Percentiles rank a stretch among this genome's conserved stretches.
phyloP scores from a whole-genome alignment of 2,797 vertebrate genomes.

The Sebastiscus albofasciatus region DNA sequence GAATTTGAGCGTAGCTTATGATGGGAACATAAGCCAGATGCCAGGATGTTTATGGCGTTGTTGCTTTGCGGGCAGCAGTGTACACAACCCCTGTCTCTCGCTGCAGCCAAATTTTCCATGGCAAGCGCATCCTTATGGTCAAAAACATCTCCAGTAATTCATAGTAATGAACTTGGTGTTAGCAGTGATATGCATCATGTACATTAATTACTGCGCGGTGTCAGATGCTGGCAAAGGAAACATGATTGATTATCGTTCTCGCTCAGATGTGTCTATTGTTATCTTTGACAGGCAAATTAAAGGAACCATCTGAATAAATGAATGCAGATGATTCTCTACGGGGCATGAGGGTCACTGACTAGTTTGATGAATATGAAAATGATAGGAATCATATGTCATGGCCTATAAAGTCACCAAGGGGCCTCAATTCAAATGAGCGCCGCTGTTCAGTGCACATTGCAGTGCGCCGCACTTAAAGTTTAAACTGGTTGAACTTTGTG shows the following conservation, averaged over 20 bases:
- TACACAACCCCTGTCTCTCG: slow-evolving; percentile 69
- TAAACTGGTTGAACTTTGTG: background rate
- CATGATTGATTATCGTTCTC: background rate
- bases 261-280: background rate
- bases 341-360: background rate
- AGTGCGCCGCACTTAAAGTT: background rate
- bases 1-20: slow-evolving; percentile 70
- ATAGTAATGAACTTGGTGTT: slow-evolving; percentile 33
- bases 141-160: slow-evolving; percentile 43
- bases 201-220: slow-evolving; percentile 20
- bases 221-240: slow-evolving; percentile 16
- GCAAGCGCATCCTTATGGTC: slow-evolving; percentile 43
- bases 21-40: slow-evolving; percentile 79
- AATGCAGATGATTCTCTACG: background rate
- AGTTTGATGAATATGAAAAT: background rate
- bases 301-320: background rate
- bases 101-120: slow-evolving; percentile 68
- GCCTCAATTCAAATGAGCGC: background rate
- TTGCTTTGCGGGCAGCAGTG: slow-evolving; percentile 71
- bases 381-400: background rate
- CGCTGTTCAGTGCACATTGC: background rate
- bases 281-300: background rate
- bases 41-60: slow-evolving; percentile 77
- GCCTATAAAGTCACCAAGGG: background rate
- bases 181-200: slow-evolving; percentile 33